A percentile compares a stretch with the other conserved stretches of the same genome.
Evolutionary conservation across 2,797 vertebrate species (phyloP).

Genomic region (Epinephelus malabaricus): DNA sequence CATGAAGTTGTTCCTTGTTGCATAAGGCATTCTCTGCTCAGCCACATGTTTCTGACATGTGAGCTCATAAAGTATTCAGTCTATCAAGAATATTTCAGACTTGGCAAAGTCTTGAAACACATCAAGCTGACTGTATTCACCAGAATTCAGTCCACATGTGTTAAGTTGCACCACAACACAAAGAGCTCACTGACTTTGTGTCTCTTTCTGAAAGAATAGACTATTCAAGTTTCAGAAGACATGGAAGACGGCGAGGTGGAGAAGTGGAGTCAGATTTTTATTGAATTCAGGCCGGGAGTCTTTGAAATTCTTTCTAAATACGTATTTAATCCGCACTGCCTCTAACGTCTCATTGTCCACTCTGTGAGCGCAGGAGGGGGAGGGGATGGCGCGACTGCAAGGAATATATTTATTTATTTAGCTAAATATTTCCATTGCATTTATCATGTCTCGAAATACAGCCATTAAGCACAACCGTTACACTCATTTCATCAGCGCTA

Average conservation of each 20-base stretch:
- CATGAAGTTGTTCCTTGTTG: conserved; percentile 40
- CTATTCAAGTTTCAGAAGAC: background rate
- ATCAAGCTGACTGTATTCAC: conserved; percentile 18
- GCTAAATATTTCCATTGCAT: too few relatives aligned
- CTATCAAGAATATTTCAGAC: conserved; percentile 34
- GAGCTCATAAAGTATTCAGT: conserved; percentile 56
- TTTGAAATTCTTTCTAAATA: too few relatives aligned
- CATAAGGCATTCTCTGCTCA: conserved; percentile 16
- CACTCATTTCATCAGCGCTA: too few relatives aligned
- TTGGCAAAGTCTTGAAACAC: background rate
- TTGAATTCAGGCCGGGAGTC: too few relatives aligned
- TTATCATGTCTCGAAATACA: too few relatives aligned
- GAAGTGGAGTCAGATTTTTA: too few relatives aligned
- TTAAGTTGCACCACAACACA: background rate
- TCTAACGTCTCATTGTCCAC: too few relatives aligned
- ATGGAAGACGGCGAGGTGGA: background rate
- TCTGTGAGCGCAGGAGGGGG: too few relatives aligned
- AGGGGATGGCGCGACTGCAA: too few relatives aligned
- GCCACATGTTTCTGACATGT: conserved; percentile 32
- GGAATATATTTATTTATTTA: too few relatives aligned
- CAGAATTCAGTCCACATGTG: background rate
- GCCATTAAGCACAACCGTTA: too few relatives aligned
- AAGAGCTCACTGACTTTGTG: background rate
- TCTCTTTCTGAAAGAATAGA: background rate
- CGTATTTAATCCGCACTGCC: too few relatives aligned